Conservation (phyloP, 2,113 vertebrate species). For the Austrofundulus limnaeus region DNA sequence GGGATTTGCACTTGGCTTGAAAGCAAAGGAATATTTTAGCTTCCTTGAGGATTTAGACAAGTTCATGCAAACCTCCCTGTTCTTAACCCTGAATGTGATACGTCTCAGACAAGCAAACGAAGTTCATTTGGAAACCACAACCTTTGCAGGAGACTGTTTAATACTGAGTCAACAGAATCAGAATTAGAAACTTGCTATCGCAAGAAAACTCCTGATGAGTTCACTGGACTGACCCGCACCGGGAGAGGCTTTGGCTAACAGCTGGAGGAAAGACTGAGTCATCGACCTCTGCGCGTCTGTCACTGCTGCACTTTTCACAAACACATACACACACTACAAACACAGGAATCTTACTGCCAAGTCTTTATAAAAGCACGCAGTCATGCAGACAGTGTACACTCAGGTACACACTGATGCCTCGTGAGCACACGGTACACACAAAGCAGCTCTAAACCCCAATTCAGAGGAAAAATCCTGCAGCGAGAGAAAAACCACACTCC, state of each 20-base stretch:
- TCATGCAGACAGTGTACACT: constrained; percentile 8
- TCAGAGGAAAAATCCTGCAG: constrained; percentile 23
- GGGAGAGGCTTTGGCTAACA: constrained; percentile 51
- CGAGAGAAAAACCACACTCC: constrained; percentile 37
- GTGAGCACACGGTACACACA: constrained; percentile 1
- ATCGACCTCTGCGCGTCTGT: constrained; percentile 34
- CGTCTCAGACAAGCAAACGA: constrained; percentile 34
- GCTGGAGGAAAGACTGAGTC: constrained; percentile 73
- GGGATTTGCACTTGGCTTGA: constrained; percentile 16
- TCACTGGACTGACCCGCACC: constrained; percentile 40
- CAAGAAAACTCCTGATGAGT: constrained; percentile 51
- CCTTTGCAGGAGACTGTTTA: constrained; percentile 26
- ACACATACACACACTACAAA: constrained; percentile 38
- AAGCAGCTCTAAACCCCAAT: constrained; percentile 7
- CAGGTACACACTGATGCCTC: constrained; percentile 6
- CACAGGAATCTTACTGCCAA: constrained; percentile 3
- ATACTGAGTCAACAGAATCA: constrained; percentile 61
- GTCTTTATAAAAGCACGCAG: not conserved
- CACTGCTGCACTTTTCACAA: constrained; percentile 47
- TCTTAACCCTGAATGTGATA: constrained; percentile 23
- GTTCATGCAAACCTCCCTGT: constrained; percentile 20
- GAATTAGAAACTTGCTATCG: constrained; percentile 56
- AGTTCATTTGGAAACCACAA: constrained; percentile 39
- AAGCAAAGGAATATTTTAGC: constrained; percentile 11
- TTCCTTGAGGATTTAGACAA: constrained; percentile 21